phyloP scores from a whole-genome alignment of 2,113 vertebrate genomes.

The Microtus oregoni region DNA sequence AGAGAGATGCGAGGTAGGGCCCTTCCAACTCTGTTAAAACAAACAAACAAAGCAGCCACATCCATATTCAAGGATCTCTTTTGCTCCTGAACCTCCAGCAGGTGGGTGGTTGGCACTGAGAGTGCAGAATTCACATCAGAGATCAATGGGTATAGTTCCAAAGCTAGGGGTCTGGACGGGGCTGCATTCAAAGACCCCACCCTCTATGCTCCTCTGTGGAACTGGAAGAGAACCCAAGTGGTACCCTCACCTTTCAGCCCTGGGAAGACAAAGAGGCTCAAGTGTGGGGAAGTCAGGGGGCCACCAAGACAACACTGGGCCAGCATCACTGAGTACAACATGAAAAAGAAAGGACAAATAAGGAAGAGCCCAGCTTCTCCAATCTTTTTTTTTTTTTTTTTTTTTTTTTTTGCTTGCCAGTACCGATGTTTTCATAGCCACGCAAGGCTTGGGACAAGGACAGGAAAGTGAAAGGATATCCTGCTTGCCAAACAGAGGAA shows the following conservation, averaged over 20 bases:
- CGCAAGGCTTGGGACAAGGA: neutral
- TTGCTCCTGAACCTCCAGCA: neutral
- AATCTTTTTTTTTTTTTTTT: neutral
- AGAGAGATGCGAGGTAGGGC: neutral
- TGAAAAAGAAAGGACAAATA: neutral
- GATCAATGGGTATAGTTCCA: neutral
- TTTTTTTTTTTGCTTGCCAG: neutral
- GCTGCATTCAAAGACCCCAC: neutral
- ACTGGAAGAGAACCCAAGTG: neutral
- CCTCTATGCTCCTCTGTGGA: neutral
- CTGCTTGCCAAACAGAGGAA: neutral
- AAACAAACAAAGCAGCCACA: neutral
- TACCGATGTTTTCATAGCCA: neutral
- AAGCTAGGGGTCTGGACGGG: neutral
- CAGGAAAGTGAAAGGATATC: neutral
- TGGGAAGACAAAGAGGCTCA: neutral
- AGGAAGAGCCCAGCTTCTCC: neutral
- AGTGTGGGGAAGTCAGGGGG: neutral
- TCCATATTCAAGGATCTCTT: neutral
- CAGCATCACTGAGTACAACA: neutral
- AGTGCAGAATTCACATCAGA: neutral
- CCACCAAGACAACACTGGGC: neutral
- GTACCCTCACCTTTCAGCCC: neutral
- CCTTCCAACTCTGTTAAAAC: neutral
- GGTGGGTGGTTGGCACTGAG: neutral